Conservation (phyloP, 2,888 invertebrate species). For the Drosophila longiperda region DNA sequence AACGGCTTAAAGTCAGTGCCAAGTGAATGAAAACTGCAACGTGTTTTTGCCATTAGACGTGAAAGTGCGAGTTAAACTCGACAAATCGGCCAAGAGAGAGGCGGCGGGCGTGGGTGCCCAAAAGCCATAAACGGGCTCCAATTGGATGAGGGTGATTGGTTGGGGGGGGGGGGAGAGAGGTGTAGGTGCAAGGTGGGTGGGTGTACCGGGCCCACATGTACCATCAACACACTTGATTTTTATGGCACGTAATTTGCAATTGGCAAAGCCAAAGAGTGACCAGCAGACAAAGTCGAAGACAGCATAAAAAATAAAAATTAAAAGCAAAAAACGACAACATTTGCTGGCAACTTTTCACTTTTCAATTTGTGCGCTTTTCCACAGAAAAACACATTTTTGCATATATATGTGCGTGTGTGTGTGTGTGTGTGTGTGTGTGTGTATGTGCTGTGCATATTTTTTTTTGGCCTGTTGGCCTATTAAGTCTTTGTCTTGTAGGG, state of each 20-base stretch:
- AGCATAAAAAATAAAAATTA: conserved; percentile 2
- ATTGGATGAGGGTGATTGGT: neutral
- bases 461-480: conserved; percentile 79
- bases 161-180: neutral
- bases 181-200: conserved; percentile 1
- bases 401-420: neutral
- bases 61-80: conserved; percentile 77
- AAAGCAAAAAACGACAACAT: conserved; percentile 32
- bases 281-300: conserved; percentile 43
- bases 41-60: conserved; percentile 82
- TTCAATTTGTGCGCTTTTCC: conserved; percentile 80
- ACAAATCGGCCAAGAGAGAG: conserved; percentile 16
- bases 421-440: conserved; percentile 29
- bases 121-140: conserved; percentile 8
- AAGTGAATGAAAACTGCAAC: conserved; percentile 79
- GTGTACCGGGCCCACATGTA: conserved; percentile 65
- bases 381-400: conserved; percentile 1
- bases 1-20: conserved; percentile 77
- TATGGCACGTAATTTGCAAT: conserved; percentile 81
- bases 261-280: conserved; percentile 61
- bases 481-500: conserved; percentile 60
- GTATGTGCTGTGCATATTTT: conserved; percentile 35
- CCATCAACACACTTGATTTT: conserved; percentile 62
- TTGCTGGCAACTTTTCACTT: conserved; percentile 82
- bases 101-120: conserved; percentile 40